Percentiles rank a stretch among this genome's conserved stretches.
Conservation (phyloP, 2,113 vertebrate species). For the Parotia lawesii region DNA sequence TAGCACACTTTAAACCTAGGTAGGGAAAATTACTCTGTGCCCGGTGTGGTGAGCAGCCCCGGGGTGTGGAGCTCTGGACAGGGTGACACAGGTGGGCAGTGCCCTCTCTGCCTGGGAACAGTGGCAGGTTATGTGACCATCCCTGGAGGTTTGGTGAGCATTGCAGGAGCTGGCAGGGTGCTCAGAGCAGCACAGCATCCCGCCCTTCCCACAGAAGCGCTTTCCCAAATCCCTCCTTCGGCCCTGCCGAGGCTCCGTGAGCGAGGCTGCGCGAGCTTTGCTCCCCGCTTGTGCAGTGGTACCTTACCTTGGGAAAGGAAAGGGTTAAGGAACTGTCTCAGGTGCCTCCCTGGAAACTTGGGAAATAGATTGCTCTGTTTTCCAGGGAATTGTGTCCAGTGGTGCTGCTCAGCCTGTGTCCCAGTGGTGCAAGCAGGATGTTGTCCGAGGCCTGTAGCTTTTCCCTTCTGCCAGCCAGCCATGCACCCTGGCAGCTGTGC, state of each 20-base stretch:
- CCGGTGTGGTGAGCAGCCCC: background rate
- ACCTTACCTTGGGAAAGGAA: background rate
- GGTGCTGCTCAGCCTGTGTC: background rate
- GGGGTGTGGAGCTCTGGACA: background rate
- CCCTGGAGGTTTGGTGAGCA: background rate
- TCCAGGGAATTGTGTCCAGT: background rate
- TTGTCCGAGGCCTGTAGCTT: background rate
- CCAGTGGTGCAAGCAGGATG: accelerated
- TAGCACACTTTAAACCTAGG: background rate
- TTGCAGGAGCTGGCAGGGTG: background rate
- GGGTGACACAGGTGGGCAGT: background rate
- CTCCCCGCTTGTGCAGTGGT: background rate
- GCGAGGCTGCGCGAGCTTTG: background rate
- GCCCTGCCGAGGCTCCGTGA: background rate
- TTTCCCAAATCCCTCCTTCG: background rate
- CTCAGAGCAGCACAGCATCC: background rate
- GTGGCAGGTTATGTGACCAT: background rate
- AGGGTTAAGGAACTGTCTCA: background rate
- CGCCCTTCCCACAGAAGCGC: background rate
- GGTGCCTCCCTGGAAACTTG: background rate
- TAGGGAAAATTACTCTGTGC: background rate
- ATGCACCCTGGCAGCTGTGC: background rate
- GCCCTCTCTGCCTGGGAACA: no score
- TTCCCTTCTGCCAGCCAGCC: background rate
- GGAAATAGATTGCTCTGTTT: background rate